These are phyloP conservation scores for Trissolcus brochymenae DNA, from an alignment of 2,888 invertebrate species.

Conservation along the genomic window DNA sequence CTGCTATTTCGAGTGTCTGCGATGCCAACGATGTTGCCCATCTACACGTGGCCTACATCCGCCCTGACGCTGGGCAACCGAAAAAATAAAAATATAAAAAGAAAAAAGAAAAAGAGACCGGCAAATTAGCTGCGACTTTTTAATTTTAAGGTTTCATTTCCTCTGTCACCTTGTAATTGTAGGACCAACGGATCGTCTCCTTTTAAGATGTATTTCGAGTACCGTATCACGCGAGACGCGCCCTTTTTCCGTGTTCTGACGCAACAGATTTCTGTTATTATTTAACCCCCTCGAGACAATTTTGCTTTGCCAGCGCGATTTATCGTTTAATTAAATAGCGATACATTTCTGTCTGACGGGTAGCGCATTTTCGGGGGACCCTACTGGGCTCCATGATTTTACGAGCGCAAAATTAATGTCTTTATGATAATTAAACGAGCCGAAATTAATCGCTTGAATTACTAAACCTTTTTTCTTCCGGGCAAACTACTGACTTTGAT, in stretches of 20 bases:
- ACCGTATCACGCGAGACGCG: conserved; percentile 27
- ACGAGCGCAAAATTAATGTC: conserved; percentile 32
- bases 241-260: conserved; percentile 12
- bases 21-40: conserved; percentile 2
- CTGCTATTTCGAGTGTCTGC: conserved; percentile 24
- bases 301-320: conserved; percentile 49
- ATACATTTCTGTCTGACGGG: conserved; percentile 40
- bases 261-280: conserved; percentile 37
- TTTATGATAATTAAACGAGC: conserved; percentile 42
- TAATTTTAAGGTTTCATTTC: conserved; percentile 67
- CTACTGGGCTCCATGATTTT: conserved; percentile 25
- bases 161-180: conserved; percentile 57
- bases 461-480: no score
- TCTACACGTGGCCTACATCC: conserved; percentile 41
- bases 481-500: no score
- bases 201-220: conserved; percentile 44
- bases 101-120: conserved; percentile 49
- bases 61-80: conserved; percentile 26
- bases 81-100: neutral
- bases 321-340: conserved; percentile 57
- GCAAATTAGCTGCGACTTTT: conserved; percentile 65
- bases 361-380: conserved; percentile 32
- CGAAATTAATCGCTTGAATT: no score
- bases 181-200: conserved; percentile 55
- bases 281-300: conserved; percentile 38